Conservation (phyloP, 2,113 vertebrate species). For the Onychorhynchus coronatus region DNA sequence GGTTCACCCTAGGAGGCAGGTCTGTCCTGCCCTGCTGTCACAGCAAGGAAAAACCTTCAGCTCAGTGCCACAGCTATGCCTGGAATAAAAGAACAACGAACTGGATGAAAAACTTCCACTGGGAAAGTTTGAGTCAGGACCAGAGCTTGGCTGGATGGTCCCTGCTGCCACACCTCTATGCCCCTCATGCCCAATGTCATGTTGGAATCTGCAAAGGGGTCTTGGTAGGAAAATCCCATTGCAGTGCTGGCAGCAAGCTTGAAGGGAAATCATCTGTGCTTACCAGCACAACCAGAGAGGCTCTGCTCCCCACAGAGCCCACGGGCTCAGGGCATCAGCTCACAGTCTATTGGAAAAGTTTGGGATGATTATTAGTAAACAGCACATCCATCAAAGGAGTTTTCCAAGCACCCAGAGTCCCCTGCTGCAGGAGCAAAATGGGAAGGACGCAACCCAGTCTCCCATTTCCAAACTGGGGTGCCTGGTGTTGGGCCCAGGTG, state of each 20-base stretch:
- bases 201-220: neutral
- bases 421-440: neutral
- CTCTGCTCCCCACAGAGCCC: neutral
- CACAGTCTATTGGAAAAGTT: constrained; percentile 15
- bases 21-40: neutral
- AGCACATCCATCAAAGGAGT: neutral
- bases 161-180: accelerated
- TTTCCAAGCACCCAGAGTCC: neutral
- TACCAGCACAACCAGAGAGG: neutral
- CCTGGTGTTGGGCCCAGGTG: neutral
- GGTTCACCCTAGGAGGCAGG: neutral
- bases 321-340: accelerated
- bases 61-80: neutral
- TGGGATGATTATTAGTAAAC: neutral
- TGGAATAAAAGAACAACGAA: neutral
- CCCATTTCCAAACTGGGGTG: accelerated
- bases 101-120: neutral
- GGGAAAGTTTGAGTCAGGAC: neutral
- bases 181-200: neutral
- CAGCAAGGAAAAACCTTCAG: neutral
- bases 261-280: neutral
- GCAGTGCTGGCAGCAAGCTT: neutral
- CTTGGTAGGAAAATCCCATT: neutral
- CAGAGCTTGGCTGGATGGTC: accelerated
- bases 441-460: neutral